Evolutionary conservation across 2,888 invertebrate genomes (phyloP), one percentile per base, ranked within the genome.

Genomic region (Dione vanillae): DNA sequence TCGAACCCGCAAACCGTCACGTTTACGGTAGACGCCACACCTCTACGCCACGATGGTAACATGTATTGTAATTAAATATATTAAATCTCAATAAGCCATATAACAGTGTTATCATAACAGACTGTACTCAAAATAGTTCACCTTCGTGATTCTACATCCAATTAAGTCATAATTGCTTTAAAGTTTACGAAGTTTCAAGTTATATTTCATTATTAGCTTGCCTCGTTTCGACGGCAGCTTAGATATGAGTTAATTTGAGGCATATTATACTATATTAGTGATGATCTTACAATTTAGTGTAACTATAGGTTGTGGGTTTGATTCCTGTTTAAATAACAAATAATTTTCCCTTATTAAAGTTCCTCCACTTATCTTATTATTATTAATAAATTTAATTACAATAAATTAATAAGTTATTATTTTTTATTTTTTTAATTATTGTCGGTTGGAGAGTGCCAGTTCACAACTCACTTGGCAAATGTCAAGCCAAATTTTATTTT

Each of bases 141-240:
- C n/a, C n/a, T 41, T 67, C 62, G 69, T 68, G 66, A 69, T 66
- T 66, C 61, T 66, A 69, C 62, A 69, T 72, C 72, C 72, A 69
- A 69, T 72, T 72, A 66, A 64, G 43, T n/a, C 49, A 35, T 72
- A 72, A 69, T 72, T 72, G 66, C 66, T 49, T 69, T 69, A 72
- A 35, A 56, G 69, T 37, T 72, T 69, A 72, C 64, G 62, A 69
- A 66, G 69, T 69, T 72, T 16, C 45, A 37, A 51, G 56, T 69
- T 12, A 72, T 12, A 72, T 72, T 72, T 41, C 47, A 66, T 69
- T 66, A 68, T 61, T 61, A 51, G 45, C 47, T 58, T 40, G 35
- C 49, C 64, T 58, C 49, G 20, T 43, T 19, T 16, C 58, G 40
- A 51, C 67, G 43, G 20, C 27, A 62, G 45, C 27, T 59, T 43